Percentiles rank a stretch among this genome's conserved stretches.
Conservation (phyloP, 2,888 invertebrate genomes). For the Glomeris marginata region DNA sequence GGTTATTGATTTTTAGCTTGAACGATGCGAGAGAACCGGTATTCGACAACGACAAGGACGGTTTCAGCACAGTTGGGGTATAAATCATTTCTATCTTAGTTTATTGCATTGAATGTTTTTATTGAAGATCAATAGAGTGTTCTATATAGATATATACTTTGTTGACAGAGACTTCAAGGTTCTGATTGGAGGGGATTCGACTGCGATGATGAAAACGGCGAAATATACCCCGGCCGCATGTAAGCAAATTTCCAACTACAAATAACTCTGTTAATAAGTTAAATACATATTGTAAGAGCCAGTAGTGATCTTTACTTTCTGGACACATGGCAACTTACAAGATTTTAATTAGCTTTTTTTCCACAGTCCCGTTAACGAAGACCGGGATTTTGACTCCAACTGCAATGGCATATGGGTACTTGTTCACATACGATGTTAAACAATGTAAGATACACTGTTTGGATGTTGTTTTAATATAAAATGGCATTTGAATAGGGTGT, state of each 20-base stretch:
- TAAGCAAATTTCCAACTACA: too few relatives aligned
- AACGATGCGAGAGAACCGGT: background rate
- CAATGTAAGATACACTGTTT: background rate
- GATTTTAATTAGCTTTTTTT: constrained; percentile 1
- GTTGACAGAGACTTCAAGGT: constrained; percentile 7
- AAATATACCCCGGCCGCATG: constrained; percentile 9
- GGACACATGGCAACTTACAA: too few relatives aligned
- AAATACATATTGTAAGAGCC: too few relatives aligned
- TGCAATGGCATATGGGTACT: constrained; percentile 32
- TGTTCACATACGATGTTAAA: constrained; percentile 5
- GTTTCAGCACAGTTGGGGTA: constrained; percentile 7
- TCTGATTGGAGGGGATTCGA: constrained; percentile 16
- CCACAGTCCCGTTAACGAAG: constrained; percentile 23
- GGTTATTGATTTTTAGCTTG: too few relatives aligned
- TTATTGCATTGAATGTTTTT: background rate
- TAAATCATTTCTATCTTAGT: background rate
- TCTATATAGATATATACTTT: too few relatives aligned
- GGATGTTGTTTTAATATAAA: too few relatives aligned
- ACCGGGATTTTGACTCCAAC: constrained; percentile 26
- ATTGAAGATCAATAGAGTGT: too few relatives aligned
- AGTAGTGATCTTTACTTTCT: too few relatives aligned
- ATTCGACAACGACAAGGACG: constrained; percentile 7
- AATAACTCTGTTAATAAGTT: too few relatives aligned
- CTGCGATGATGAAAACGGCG: constrained; percentile 15
- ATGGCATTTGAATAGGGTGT: too few relatives aligned